These are phyloP conservation scores for Dendrocopos noguchii DNA, from an alignment of 2,113 vertebrate genomes.

Conservation along the genomic window DNA sequence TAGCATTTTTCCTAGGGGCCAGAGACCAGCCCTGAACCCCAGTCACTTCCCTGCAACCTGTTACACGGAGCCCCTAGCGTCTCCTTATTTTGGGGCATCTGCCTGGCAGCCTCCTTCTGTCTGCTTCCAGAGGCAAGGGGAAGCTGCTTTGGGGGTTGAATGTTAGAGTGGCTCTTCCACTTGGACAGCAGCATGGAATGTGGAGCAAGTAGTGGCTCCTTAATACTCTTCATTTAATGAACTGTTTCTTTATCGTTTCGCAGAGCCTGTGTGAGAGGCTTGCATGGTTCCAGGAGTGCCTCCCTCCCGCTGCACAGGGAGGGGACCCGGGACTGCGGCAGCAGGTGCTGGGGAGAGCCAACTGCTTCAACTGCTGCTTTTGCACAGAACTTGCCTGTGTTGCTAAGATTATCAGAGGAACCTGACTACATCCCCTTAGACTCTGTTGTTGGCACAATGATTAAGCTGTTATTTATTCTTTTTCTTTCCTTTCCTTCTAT, in stretches of 20 bases:
- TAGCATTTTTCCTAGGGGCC: conserved; percentile 18
- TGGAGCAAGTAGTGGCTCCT: conserved; percentile 62
- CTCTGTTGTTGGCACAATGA: conserved; percentile 82
- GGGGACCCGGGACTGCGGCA: conserved; percentile 81
- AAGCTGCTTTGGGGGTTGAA: conserved; percentile 62
- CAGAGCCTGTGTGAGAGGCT: conserved; percentile 71
- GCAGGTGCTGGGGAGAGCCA: conserved; percentile 85
- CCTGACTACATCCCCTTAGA: conserved; percentile 84
- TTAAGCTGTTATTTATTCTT: conserved; percentile 78
- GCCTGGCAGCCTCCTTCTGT: conserved; percentile 61
- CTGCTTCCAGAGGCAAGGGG: conserved; percentile 53
- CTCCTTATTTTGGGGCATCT: conserved; percentile 68
- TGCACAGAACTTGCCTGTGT: conserved; percentile 82
- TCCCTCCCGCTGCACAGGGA: conserved; percentile 75
- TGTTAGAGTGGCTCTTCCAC: conserved; percentile 48
- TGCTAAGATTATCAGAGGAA: conserved; percentile 83
- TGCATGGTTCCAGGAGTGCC: conserved; percentile 80
- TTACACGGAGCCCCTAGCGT: conserved; percentile 55
- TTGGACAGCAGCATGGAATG: conserved; percentile 62
- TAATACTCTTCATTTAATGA: conserved; percentile 77
- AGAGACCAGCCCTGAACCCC: conserved; percentile 52
- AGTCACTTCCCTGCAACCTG: conserved; percentile 54
- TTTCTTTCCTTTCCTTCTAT: not conserved
- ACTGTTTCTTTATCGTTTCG: conserved; percentile 82
- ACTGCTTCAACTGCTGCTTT: conserved; percentile 82